Base-by-base conservation (phyloP, 1,140 invertebrate species). In the Portunus trituberculatus region DNA sequence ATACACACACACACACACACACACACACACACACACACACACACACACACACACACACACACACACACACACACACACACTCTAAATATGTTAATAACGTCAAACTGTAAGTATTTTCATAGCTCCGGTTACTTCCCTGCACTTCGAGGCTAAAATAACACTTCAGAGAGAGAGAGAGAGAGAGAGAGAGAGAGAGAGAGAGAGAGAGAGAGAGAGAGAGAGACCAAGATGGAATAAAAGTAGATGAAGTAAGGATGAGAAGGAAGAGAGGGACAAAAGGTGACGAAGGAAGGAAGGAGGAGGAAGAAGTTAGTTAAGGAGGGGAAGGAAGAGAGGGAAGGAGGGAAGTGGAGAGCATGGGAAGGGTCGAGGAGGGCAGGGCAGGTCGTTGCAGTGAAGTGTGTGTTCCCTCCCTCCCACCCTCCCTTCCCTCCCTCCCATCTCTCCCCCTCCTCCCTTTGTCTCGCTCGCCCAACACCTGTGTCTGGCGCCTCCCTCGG, bases 1-100 rank as follows among this genome's bases (percentile, higher is more conserved):
- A 82, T 8, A 28, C 83, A 28, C 83, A 84, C 83, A 28, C 83
- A 84, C 83, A 84, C 83, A 84, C 83, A 84, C 83, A 32, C 83
- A 84, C 83, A 84, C 83, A 84, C 83, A 84, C 83, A 84, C 83
- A 84, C 83, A 84, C 83, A 84, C 83, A 84, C 83, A 84, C 84
- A 32, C 84, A 87, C 29, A 87, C 83, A 84, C 83, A 84, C 83
- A 84, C 83, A 84, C 83, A 32, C 83, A 84, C 83, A 84, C 83
- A 84, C 83, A 84, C 83, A 84, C 83, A 84, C 83, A 84, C 83
- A 84, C 83, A 84, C 83, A 84, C 84, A 32, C 84, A 87, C 29
- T 39, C 6, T 39, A 39, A 39, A 39, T 39, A 39, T 39, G 39
- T 39, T 39, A 39, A 39, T 39, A 39, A 39, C 39, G 39, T 39